Base-by-base conservation (phyloP, 2,888 invertebrate species). In the Tortricodes alternella region DNA sequence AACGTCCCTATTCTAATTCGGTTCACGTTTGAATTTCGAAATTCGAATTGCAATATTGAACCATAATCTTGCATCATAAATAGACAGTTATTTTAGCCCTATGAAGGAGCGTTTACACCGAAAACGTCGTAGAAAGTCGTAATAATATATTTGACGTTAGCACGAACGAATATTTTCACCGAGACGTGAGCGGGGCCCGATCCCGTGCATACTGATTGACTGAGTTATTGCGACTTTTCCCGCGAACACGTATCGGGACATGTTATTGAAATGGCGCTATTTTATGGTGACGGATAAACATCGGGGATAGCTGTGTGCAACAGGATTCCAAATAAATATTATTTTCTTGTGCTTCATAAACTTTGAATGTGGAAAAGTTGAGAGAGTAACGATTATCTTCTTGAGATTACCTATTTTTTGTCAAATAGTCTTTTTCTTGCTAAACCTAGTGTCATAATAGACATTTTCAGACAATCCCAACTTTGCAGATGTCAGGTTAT, bases 111-210 rank as follows among this genome's bases (percentile, higher is more conserved):
- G 63, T 63, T 66, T 76, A 68, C 63, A 68, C 77, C 83, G 61
- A 80, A 85, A 84, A 78, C 66, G 82, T 82, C 62, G 68, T 81
- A 85, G 89, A 89, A 89, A 89, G 89, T 78, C 66, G 73, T 78
- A 78, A 78, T 83, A 84, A 74, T 72, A 78, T 71, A 78, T 80
- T 81, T 78, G 77, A 78, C 48, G 68, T 69, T 73, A 69, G 72
- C 76, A 77, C 75, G 73, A 75, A 74, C 74, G 76, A 74, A 80
- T 78, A 84, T 87, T 85, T 83, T 83, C 76, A 78, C 76, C 61
- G 67, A 70, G 68, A 85, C 86, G 85, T 86, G 83, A 80, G 73
- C 80, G 71, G 85, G 80, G 78, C 80, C 71, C 74, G 61, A 39
- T 73, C 75, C 64, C 74, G 57, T 76, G 87, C 78, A 89, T 87